Percentiles rank a stretch among this genome's conserved stretches.
phyloP scores from a whole-genome alignment of 2,888 invertebrate genomes.

The Zygothrica quintamaculata region DNA sequence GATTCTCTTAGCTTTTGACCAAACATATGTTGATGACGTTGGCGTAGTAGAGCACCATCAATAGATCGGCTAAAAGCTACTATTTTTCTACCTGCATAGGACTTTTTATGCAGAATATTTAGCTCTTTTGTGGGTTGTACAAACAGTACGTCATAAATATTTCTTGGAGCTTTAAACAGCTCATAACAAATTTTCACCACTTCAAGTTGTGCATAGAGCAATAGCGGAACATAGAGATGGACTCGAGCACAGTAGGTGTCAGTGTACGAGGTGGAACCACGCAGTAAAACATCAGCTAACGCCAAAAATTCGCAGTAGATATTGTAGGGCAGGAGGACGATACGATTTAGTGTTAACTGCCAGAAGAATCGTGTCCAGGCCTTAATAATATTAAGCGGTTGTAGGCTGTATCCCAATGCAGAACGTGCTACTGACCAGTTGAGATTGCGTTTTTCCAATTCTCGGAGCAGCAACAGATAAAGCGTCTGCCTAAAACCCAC shows the following conservation, averaged over 20 bases:
- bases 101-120: constrained; percentile 82
- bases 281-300: constrained; percentile 75
- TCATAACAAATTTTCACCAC: constrained; percentile 79
- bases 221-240: constrained; percentile 80
- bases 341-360: constrained; percentile 76
- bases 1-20: constrained; percentile 77
- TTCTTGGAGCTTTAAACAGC: constrained; percentile 82
- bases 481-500: constrained; percentile 59
- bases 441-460: constrained; percentile 78
- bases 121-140: constrained; percentile 78
- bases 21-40: constrained; percentile 71
- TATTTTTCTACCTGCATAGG: constrained; percentile 83
- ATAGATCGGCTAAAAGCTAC: constrained; percentile 83
- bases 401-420: constrained; percentile 83
- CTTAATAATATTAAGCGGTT: constrained; percentile 84
- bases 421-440: constrained; percentile 83
- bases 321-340: constrained; percentile 77
- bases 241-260: constrained; percentile 79
- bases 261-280: constrained; percentile 73
- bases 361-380: constrained; percentile 81
- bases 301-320: constrained; percentile 79
- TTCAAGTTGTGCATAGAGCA: constrained; percentile 82
- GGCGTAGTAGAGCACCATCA: constrained; percentile 80
- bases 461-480: constrained; percentile 82
- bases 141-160: constrained; percentile 83